phyloP scores from a whole-genome alignment of 2,797 vertebrate genomes.

The Bradypodion ventrale region DNA sequence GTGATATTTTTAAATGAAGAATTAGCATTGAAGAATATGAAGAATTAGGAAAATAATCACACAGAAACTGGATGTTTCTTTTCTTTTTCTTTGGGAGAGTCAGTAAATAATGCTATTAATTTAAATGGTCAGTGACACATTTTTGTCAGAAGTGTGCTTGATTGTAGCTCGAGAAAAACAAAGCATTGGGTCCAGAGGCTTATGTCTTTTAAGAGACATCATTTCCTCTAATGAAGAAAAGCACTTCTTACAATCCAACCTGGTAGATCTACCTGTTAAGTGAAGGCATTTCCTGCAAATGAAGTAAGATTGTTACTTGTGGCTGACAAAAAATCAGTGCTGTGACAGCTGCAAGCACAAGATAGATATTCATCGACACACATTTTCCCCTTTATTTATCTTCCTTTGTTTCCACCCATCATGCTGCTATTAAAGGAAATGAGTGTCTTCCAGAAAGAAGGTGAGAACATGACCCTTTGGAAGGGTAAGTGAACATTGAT shows the following conservation, averaged over 20 bases:
- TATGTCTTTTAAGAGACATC: not conserved
- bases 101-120: not conserved
- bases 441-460: not conserved
- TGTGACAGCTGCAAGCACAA: too few relatives aligned
- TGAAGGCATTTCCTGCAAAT: not conserved
- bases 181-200: not conserved
- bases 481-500: conserved; percentile 4
- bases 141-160: not conserved
- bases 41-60: not conserved
- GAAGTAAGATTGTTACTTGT: not conserved
- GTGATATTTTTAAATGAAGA: not conserved
- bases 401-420: not conserved
- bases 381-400: not conserved
- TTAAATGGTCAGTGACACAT: not conserved
- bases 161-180: not conserved
- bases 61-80: not conserved
- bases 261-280: not conserved
- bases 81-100: not conserved
- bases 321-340: too few relatives aligned
- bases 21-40: not conserved
- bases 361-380: not conserved
- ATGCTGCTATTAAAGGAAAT: not conserved
- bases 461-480: not conserved
- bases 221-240: not conserved
- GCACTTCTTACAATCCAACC: not conserved